These are phyloP conservation scores for Pogonophryne albipinna DNA, from an alignment of 2,797 vertebrate genomes.

Conservation along the genomic window DNA sequence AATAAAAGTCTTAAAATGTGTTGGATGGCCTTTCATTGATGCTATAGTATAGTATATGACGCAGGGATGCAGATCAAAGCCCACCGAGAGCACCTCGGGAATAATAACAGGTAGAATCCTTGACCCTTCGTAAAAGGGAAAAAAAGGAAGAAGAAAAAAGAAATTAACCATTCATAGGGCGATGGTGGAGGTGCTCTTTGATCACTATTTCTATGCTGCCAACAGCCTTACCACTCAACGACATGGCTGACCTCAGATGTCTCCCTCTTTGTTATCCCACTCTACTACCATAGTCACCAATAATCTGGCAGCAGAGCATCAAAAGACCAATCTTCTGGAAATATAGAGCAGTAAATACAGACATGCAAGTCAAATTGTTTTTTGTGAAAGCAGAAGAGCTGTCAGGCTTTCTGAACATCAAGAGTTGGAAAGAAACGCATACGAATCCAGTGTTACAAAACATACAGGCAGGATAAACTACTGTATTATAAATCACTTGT, in stretches of 20 bases:
- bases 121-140: conserved; percentile 50
- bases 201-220: conserved; percentile 54
- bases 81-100: conserved; percentile 34
- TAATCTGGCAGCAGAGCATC: conserved; percentile 63
- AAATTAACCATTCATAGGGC: conserved; percentile 66
- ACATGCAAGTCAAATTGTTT: conserved; percentile 57
- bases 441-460: conserved; percentile 14
- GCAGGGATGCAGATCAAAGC: conserved; percentile 73
- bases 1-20: conserved; percentile 36
- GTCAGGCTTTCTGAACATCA: conserved; percentile 43
- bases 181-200: conserved; percentile 65
- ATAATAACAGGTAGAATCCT: conserved; percentile 66
- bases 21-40: conserved; percentile 45
- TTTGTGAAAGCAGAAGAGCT: conserved; percentile 33
- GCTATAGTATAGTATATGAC: conserved; percentile 19
- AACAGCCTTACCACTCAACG: conserved; percentile 40
- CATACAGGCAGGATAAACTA: conserved; percentile 1
- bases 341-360: conserved; percentile 63
- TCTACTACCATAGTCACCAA: conserved; percentile 51
- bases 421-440: conserved; percentile 20
- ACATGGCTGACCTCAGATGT: conserved; percentile 67
- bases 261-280: conserved; percentile 55
- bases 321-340: conserved; percentile 59
- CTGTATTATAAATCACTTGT: neutral
- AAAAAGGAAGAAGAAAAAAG: conserved; percentile 3